Evolutionary conservation across 2,888 invertebrate species (phyloP), one percentile per base, ranked within the genome.

Genomic region (Trichacis sp.): DNA sequence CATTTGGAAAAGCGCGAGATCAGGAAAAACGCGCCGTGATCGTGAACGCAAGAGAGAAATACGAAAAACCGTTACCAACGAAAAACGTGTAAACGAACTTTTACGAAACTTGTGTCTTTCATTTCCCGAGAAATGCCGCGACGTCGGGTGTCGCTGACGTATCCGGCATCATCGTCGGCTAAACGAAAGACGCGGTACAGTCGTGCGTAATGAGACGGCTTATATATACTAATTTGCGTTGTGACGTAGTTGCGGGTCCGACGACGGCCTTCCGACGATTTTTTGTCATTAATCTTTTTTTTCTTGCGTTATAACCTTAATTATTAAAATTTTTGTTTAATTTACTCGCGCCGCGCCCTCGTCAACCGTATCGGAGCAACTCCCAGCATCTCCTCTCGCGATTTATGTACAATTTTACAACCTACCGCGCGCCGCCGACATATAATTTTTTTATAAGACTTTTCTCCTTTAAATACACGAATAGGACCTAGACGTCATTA

Each of bases 371-470:
- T 62, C 80, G 78, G 75, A 81, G 83, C 84, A 81, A 64, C 59
- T 54, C 81, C 81, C 82, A 75, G 80, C 81, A 81, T 84, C 86
- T 84, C 85, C 85, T 87, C 86, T 88, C 87, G 87, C 87, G 83
- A 87, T 87, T 86, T 87, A 87, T 86, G 85, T 87, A 87, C 87
- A 87, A 87, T 87, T 87, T 87, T 87, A 87, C 86, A 86, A 83
- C 83, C 84, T 84, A 84, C 83, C 78, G 75, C 76, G 77, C 77
- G 78, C 81, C 83, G 79, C 80, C 82, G 81, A 84, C 83, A 83
- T 83, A 84, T 83, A 84, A 83, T 83, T 83, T 80, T 78, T 57
- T 77, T 73, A 77, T 71, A 72, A 60, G 62, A 24, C 68, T 74
- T 40, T 40, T 40, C 75, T 74, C 74, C 73, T 75, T 79, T 80